phyloP scores from a whole-genome alignment of 2,888 invertebrate species.

The Stratiomys singularior region DNA sequence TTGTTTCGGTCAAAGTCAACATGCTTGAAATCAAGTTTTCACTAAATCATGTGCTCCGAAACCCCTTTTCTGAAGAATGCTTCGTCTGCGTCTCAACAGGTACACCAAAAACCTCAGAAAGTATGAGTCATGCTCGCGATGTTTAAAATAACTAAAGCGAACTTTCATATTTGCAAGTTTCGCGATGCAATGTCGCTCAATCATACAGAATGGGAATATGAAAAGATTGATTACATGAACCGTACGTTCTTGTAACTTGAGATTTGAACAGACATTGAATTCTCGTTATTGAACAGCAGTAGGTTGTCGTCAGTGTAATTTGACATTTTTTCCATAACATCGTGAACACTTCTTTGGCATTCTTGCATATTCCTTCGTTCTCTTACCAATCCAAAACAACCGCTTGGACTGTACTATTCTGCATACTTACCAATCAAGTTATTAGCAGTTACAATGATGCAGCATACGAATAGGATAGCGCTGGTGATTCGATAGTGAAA shows the following conservation, averaged over 20 bases:
- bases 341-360: not conserved
- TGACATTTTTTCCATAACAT: not conserved
- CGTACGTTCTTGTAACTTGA: constrained; percentile 15
- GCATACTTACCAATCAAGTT: constrained; percentile 83
- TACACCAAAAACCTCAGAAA: not conserved
- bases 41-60: not conserved
- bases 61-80: not conserved
- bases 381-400: no score
- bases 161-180: not conserved
- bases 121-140: constrained; percentile 8
- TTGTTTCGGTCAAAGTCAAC: constrained; percentile 12
- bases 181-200: not conserved
- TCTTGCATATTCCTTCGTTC: not conserved
- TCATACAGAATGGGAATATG: not conserved
- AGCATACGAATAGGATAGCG: constrained; percentile 85
- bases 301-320: not conserved
- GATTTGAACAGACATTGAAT: not conserved
- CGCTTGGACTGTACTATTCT: not conserved
- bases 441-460: constrained; percentile 89
- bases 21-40: constrained; percentile 10
- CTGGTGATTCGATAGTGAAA: constrained; percentile 90
- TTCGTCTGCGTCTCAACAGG: not conserved
- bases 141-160: not conserved
- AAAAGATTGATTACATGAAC: constrained; percentile 5
- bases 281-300: not conserved